phyloP scores from a whole-genome alignment of 1,140 invertebrate genomes.

The Sweltsa coloradensis region DNA sequence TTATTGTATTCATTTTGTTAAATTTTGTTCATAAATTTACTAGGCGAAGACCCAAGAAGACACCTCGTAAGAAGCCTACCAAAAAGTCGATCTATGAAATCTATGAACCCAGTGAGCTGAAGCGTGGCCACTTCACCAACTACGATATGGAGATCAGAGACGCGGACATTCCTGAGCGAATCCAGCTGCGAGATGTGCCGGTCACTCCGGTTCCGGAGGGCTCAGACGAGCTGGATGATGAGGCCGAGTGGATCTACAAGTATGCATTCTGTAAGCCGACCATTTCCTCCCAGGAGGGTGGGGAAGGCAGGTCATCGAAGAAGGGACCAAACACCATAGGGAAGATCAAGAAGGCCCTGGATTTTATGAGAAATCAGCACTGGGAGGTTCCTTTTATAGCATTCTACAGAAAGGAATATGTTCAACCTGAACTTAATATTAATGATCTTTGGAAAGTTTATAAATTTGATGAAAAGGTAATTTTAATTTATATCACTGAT shows the following conservation, averaged over 20 bases:
- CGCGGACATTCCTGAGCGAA: slow-evolving; percentile 81
- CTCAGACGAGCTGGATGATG: slow-evolving; percentile 81
- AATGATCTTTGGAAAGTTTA: slow-evolving; percentile 97
- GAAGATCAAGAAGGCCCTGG: slow-evolving; percentile 88
- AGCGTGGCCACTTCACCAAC: slow-evolving; percentile 91
- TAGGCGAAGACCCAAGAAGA: slow-evolving; percentile 49
- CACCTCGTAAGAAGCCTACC: slow-evolving; percentile 60
- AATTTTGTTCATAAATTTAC: slow-evolving; percentile 12
- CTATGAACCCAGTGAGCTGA: slow-evolving; percentile 95
- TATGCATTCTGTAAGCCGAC: slow-evolving; percentile 79
- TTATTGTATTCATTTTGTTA: slow-evolving; percentile 12
- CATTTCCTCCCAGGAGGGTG: slow-evolving; percentile 59
- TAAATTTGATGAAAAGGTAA: slow-evolving; percentile 82
- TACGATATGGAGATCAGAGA: slow-evolving; percentile 84
- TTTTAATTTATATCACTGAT: slow-evolving; percentile 1
- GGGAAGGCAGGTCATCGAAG: too few species aligned
- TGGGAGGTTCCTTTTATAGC: slow-evolving; percentile 97
- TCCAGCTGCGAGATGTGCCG: slow-evolving; percentile 79
- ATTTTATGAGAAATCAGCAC: slow-evolving; percentile 91
- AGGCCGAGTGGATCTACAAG: slow-evolving; percentile 96
- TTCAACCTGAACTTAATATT: slow-evolving; percentile 85
- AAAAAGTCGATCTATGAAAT: slow-evolving; percentile 90
- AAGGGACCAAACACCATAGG: slow-evolving; percentile 53
- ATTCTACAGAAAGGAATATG: slow-evolving; percentile 97
- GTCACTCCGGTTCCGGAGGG: slow-evolving; percentile 67